Evolutionary conservation across 1,140 invertebrate species (phyloP), one percentile per base, ranked within the genome.

Genomic region (Trichogramma pretiosum): DNA sequence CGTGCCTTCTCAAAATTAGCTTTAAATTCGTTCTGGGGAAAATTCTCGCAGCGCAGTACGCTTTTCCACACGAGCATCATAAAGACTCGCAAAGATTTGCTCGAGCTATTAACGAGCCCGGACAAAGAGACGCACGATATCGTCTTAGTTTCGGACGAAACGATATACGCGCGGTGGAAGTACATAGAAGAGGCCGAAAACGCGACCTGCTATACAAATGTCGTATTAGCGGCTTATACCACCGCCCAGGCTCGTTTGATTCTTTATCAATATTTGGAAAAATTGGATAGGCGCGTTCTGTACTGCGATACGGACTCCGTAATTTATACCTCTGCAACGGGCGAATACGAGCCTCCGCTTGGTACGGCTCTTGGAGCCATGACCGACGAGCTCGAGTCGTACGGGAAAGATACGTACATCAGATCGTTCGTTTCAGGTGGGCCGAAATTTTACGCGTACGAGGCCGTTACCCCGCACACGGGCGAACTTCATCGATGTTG

Each of bases 281-380:
- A 52, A 23, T 36, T 73, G 11, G 56, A 51, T 16, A 30, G 54
- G 1, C 37, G 58, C 23, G 61, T 62, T 3, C 39, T 71, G 3
- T 74, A 74, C 48, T 64, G 54, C 22, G 72, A 73, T 48, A 74
- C 70, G 3, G 71, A 73, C 52, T 54, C 45, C 14, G 36, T 63
- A 17, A 57, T 67, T 24, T 68, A 59, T 40, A 18, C 56, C 3
- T 38, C 48, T 10, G 38, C 52, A 30, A 4, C 5, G 3, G 50
- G 39, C 10, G 36, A 53, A 24, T 48, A 54, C 24, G 43, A 56
- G 26, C 43, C 54, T 21, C 48, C 52, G 5, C 49, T 51, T 7
- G 62, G 63, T 17, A 39, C 46, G 21, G 60, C 56, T 53, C 26
- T 70, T 7, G 64, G 64, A 0, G 59, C 65, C 14, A 40, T 62